Base-by-base conservation (phyloP, 1,140 invertebrate genomes). In the Hyles vespertilio region DNA sequence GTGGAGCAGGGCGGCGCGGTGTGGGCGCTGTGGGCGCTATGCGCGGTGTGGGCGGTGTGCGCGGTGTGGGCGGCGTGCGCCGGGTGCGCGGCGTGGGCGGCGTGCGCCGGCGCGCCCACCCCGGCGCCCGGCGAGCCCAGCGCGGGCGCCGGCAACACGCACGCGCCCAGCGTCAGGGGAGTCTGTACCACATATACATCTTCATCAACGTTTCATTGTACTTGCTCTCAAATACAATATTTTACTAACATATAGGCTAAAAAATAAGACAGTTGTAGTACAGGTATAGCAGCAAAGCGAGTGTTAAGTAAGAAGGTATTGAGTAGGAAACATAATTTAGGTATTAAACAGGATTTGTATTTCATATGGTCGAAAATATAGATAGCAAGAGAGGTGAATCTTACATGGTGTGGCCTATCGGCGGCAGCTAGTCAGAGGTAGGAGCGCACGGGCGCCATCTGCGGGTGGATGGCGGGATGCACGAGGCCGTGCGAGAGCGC, bases 381-480 rank as follows among this genome's bases (percentile, higher is more conserved):
- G 22, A 22, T 1, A 22, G 22, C 22, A n/a, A n/a, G n/a, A n/a
- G 32, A 6, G 9, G 44, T 11, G 32, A 9, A 48, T 32, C 87
- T 81, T 53, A 90, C 89, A 79, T 89, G 89, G 87, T 90, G 89
- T 89, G 84, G 89, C 94, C 94, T 96, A 92, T 95, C 95, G 92
- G 94, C 94, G 94, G 94, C 94, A 95, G 95, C 95, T 96, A 96
- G 95, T 97, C 95, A 97, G 94, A 97, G 95, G 94, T 96, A 97
- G 91, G 95, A 96, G 92, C 95, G 95, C 91, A 97, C 95, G 85
- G 96, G 95, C 87, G 96, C 96, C 91, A 98, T 95, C 93, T 98
- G 97, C 89, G 97, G 96, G 92, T 98, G 96, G 89, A 98, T 94
- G 87, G 97, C 97, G 81, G 97, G 97, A 91, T 98, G 97, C 72